These are phyloP conservation scores for Xerus rutilus DNA, from an alignment of 2,797 vertebrate genomes.

Conservation along the genomic window DNA sequence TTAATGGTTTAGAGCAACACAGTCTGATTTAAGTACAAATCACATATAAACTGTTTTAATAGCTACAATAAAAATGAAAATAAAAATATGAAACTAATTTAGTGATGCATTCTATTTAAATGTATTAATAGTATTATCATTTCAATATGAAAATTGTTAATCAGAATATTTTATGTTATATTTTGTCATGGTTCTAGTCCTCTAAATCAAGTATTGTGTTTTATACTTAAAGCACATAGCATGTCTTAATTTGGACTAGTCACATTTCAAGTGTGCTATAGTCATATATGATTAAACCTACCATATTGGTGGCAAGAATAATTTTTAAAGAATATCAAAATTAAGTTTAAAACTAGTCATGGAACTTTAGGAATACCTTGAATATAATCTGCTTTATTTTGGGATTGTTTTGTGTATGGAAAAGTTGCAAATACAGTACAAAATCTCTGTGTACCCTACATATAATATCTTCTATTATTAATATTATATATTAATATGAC, in stretches of 20 bases:
- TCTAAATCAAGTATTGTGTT: neutral
- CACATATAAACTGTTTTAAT: neutral
- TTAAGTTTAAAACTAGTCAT: neutral
- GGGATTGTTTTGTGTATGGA: neutral
- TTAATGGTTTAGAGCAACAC: neutral
- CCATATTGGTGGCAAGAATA: neutral
- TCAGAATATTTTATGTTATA: neutral
- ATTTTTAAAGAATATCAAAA: neutral
- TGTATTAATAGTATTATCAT: neutral
- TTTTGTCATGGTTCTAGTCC: neutral
- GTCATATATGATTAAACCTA: neutral
- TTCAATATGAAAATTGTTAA: neutral
- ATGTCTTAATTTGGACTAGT: neutral
- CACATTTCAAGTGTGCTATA: neutral
- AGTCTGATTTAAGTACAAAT: neutral
- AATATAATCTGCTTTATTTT: neutral
- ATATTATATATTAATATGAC: neutral
- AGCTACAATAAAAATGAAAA: neutral
- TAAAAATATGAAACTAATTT: neutral
- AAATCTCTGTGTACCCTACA: neutral
- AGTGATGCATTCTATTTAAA: neutral
- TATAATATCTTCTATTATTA: neutral
- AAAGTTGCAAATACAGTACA: neutral
- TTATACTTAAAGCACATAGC: neutral
- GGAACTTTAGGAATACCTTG: neutral